Percentiles rank a stretch among this genome's conserved stretches.
These are phyloP conservation scores for Homarus americanus DNA, from an alignment of 1,140 invertebrate species.

Conservation along the genomic window DNA sequence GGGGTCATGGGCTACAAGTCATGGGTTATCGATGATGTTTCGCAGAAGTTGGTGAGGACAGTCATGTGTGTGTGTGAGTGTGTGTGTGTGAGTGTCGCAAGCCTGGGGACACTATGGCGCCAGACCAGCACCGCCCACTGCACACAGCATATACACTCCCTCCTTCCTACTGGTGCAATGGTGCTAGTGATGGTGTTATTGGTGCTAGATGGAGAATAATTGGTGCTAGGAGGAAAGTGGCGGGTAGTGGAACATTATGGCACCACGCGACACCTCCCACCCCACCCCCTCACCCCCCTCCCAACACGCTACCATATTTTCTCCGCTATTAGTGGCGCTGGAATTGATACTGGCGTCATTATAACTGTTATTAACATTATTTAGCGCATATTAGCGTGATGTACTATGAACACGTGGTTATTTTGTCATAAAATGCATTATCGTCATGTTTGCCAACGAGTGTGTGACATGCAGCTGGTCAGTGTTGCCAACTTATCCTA, in stretches of 20 bases:
- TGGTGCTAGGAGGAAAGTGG: too few relatives aligned
- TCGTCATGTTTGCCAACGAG: background rate
- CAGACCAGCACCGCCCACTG: background rate
- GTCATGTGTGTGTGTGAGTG: too few relatives aligned
- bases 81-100: too few relatives aligned
- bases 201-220: too few relatives aligned
- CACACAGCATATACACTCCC: too few relatives aligned
- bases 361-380: constrained; percentile 1
- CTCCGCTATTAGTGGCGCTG: background rate
- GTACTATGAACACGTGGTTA: background rate
- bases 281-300: background rate
- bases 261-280: background rate
- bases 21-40: too few relatives aligned
- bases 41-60: too few relatives aligned
- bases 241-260: background rate
- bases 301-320: background rate
- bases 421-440: background rate
- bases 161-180: too few relatives aligned
- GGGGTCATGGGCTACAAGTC: too few relatives aligned
- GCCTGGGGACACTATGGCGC: background rate
- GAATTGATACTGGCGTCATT: background rate
- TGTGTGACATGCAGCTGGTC: background rate
- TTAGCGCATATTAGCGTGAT: constrained; percentile 4
- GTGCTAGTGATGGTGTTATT: too few relatives aligned
- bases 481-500: background rate